These are phyloP conservation scores for Natator depressus DNA, from an alignment of 2,113 vertebrate species.

Conservation along the genomic window DNA sequence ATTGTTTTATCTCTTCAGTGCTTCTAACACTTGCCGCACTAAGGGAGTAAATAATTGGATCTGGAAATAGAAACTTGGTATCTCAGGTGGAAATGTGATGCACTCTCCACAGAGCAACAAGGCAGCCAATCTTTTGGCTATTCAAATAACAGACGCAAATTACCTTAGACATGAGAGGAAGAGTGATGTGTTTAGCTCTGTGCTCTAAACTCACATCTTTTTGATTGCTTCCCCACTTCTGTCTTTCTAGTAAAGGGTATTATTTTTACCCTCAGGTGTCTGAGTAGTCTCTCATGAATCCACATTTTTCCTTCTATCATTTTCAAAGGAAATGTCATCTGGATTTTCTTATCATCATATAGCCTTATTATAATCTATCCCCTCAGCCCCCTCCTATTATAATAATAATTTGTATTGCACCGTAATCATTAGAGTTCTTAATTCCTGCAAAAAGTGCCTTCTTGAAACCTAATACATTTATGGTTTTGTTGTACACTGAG, in stretches of 20 bases:
- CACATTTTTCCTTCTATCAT: background rate
- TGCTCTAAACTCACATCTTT: background rate
- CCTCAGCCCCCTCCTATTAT: background rate
- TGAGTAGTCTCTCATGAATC: background rate
- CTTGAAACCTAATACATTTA: background rate
- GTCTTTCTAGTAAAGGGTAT: background rate
- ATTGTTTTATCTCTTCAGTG: background rate
- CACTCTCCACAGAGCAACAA: background rate
- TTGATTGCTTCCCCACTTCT: background rate
- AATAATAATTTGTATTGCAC: background rate
- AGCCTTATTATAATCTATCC: no score
- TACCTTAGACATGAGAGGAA: background rate
- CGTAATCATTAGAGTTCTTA: background rate
- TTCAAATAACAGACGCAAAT: background rate
- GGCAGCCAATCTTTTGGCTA: background rate
- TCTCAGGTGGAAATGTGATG: background rate
- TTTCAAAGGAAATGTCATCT: no score
- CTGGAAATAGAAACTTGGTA: background rate
- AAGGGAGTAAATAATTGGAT: background rate
- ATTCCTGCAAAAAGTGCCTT: background rate
- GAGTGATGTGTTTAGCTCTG: background rate
- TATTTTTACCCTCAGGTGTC: background rate
- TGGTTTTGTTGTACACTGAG: background rate
- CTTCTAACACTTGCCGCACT: accelerated
- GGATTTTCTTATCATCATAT: no score